Evolutionary conservation across 2,113 vertebrate genomes (phyloP), one percentile per base, ranked within the genome.

Genomic region (Nothocercus julius): DNA sequence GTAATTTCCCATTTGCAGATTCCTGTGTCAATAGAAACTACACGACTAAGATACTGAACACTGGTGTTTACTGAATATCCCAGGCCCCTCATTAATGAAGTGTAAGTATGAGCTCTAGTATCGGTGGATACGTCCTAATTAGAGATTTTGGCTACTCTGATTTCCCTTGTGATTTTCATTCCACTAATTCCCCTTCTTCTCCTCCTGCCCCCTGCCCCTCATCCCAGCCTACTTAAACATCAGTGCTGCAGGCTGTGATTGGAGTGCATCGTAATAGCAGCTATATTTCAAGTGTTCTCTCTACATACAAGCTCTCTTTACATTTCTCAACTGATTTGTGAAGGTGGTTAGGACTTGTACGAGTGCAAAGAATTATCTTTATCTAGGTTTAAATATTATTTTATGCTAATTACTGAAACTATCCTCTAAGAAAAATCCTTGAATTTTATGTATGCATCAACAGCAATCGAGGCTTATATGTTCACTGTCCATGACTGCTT

Each of bases 381-480:
- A 76, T 75, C 40, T 69, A 72, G n/a, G 64, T 34, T 81, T 86
- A 81, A 91, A 90, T 92, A 78, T 78, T 78, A 70, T 90, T 94
- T 93, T 64, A 56, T 86, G 44, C 9, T 90, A 82, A 93, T 84
- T 90, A 32, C 7, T 75, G 51, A 77, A 80, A 32, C 11, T 82
- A 54, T 92, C 9, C 69, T 95, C 85, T 47, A 81, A 78, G 38
- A 75, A 38, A 75, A 85, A 30, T 78, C 30, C 14, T 82, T 89
- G 54, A 72, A 78, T 92, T 91, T 91, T 75, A 61, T 21, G 13
- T 63, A n/a, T 38, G 10, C 78, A 86, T n/a, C 22, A 25, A 72
- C 40, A 79, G 17, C 34, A 77, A 82, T 82, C 36, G 86, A 86
- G 28, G 83, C 9, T 68, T 92, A 79, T 56, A 54, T 72, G 61